Base-by-base conservation (phyloP, 2,888 invertebrate genomes). In the Acanthacorydalis orientalis region DNA sequence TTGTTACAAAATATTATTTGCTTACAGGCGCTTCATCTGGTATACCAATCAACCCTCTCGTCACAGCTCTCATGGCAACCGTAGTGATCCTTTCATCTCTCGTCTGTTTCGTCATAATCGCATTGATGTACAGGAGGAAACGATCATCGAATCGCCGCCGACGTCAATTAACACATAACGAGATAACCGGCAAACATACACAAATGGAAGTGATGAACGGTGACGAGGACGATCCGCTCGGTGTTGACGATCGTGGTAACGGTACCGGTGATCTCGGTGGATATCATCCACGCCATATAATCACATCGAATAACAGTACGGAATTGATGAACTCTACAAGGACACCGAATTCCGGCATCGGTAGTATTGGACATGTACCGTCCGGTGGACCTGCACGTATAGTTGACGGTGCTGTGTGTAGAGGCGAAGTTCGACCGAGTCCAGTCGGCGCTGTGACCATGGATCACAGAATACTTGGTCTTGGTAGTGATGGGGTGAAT, bases 61-160 rank as follows among this genome's bases (percentile, higher is more conserved):
- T 87, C 49, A 78, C 85, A 7, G 83, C 83, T 1, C 72, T 87
- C 54, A 78, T 85, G 48, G 80, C 83, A 7, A 81, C 80, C 60
- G 84, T 84, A 15, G 83, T 82, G 3, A 69, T 84, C 44, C 68
- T 87, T 47, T 81, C 83, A 35, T 77, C 83, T 7, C 77, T 83
- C 4, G 83, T 83, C 10, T 85, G 85, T 59, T 79, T 83, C 11
- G 81, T 85, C 34, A 66, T 85, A 47, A 83, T 79, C 1, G 82
- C 84, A 23, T 66, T 87, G 53, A 67, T 87, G 53, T 86, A 85
- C 61, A 70, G 77, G 48, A 64, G 77, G 38, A 44, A 46, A 37
- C 23, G 41, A 33, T 40, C 31, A 33, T 47, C 43, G 31, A 11
- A n/a, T 7, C 45, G 46, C 31, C 52, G 59, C 33, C 55, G 55